A percentile compares a stretch with the other conserved stretches of the same genome.
phyloP scores from a whole-genome alignment of 2,797 vertebrate species.

The Hoplostethus atlanticus region DNA sequence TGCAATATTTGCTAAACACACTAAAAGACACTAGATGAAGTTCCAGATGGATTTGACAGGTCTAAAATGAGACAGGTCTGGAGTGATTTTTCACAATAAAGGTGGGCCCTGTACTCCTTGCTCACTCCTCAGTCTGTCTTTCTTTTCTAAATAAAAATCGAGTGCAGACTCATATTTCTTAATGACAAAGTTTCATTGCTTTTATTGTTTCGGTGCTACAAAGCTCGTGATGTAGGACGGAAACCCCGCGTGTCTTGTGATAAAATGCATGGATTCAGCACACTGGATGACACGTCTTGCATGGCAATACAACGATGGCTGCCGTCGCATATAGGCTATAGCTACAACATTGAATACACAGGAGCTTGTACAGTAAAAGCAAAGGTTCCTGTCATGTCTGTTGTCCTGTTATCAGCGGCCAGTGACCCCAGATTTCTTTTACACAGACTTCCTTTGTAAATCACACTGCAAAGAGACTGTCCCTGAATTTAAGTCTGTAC shows the following conservation, averaged over 20 bases:
- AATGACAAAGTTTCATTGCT: conserved; percentile 74
- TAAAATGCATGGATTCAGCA: conserved; percentile 76
- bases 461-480: conserved; percentile 51
- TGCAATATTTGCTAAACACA: conserved; percentile 23
- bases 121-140: background rate
- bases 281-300: conserved; percentile 70
- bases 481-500: conserved; percentile 71
- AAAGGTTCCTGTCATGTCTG: conserved; percentile 27
- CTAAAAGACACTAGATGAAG: no score
- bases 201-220: conserved; percentile 77
- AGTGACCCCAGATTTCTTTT: conserved; percentile 14
- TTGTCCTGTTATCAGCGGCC: conserved; percentile 34
- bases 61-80: background rate
- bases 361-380: conserved; percentile 72
- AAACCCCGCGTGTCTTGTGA: conserved; percentile 64
- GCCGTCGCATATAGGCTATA: conserved; percentile 66
- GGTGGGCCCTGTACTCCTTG: conserved; percentile 6
- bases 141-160: conserved; percentile 47
- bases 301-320: conserved; percentile 76
- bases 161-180: conserved; percentile 61
- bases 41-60: conserved; percentile 2
- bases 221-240: conserved; percentile 65
- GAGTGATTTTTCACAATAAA: conserved; percentile 12
- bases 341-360: conserved; percentile 79
- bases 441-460: conserved; percentile 34